Evolutionary conservation across 1,140 invertebrate genomes (phyloP).

Genomic region (Zophobas atratus): DNA sequence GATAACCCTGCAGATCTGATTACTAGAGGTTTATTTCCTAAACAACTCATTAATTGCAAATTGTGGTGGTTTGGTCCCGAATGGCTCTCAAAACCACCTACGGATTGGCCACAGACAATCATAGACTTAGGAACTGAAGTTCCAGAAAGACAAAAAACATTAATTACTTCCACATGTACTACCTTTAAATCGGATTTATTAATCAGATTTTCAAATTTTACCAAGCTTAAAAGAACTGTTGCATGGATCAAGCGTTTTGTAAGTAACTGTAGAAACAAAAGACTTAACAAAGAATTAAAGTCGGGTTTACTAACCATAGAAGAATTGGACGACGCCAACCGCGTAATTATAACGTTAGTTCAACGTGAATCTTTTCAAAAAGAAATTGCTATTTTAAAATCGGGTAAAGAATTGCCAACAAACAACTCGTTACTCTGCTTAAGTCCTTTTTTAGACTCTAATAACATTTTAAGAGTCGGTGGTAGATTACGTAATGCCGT

Average conservation of each 20-base stretch:
- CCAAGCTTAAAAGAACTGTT: not conserved
- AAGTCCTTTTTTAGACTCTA: too few species aligned
- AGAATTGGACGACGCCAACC: not conserved
- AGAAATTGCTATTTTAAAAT: not conserved
- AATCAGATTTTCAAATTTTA: not conserved
- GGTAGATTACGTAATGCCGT: too few species aligned
- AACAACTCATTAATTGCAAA: constrained; percentile 11
- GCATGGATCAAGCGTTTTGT: not conserved
- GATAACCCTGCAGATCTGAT: constrained; percentile 66
- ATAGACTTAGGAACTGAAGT: not conserved
- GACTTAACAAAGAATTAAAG: not conserved
- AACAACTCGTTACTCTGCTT: not conserved
- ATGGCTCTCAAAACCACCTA: not conserved
- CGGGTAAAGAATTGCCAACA: not conserved
- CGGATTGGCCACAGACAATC: constrained; percentile 13
- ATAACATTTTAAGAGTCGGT: too few species aligned
- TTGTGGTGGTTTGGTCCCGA: constrained; percentile 47
- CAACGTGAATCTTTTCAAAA: not conserved
- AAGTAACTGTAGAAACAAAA: not conserved
- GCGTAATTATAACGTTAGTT: not conserved
- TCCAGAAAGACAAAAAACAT: not conserved
- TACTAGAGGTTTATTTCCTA: constrained; percentile 62
- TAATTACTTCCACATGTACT: too few species aligned
- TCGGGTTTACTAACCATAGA: not conserved
- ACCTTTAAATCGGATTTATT: not conserved